Evolutionary conservation across 30 jellyfish, hydroid and myxozoan species (phyloP).

Genomic region (Chrysaora quinquecirrha): DNA sequence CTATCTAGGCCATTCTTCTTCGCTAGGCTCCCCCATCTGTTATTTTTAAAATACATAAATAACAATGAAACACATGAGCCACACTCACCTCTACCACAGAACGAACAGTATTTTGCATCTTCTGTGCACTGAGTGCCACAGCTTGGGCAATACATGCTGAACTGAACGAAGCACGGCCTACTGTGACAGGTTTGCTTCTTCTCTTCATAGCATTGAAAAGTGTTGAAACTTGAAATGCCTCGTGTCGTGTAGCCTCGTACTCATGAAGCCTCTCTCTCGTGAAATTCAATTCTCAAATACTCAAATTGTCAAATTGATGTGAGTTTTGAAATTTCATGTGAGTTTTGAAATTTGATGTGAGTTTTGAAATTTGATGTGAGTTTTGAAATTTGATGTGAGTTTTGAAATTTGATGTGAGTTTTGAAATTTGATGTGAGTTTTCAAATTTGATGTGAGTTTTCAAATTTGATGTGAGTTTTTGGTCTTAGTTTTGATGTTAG

Average conservation of each 20-base stretch:
- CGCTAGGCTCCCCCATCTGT: slow-evolving; percentile 8
- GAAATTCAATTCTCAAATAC: background rate
- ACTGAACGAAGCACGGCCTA: background rate
- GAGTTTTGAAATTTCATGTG: too few relatives aligned
- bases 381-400: too few relatives aligned
- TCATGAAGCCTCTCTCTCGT: slow-evolving; percentile 5
- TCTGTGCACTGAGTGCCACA: slow-evolving; percentile 2
- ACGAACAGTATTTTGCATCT: slow-evolving; percentile 1
- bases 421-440: too few relatives aligned
- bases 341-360: too few relatives aligned
- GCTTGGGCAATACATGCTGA: slow-evolving; percentile 1
- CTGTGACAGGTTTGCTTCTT: background rate
- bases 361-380: too few relatives aligned
- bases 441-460: too few relatives aligned
- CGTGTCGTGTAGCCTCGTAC: background rate
- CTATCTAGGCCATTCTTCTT: slow-evolving; percentile 2
- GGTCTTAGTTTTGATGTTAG: too few relatives aligned
- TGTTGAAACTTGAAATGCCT: background rate
- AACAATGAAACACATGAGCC: background rate
- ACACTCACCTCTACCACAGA: slow-evolving; percentile 1
- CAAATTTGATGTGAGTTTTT: too few relatives aligned
- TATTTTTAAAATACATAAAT: background rate
- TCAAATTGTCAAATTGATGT: background rate
- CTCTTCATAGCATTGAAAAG: background rate
- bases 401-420: too few relatives aligned